Evolutionary conservation across 2,888 invertebrate genomes (phyloP).

Genomic region (Magallana nippona): DNA sequence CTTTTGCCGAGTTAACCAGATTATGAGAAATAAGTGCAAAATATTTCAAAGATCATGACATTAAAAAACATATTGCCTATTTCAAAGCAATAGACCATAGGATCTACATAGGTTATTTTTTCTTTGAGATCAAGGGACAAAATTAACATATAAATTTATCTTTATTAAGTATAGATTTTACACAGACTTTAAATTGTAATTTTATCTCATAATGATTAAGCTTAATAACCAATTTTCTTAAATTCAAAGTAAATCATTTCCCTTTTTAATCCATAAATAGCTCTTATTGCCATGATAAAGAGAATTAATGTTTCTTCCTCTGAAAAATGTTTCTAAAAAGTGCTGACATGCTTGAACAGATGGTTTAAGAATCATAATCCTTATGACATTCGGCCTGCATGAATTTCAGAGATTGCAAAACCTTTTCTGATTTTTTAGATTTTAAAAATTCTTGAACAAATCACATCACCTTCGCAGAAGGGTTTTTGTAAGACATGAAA

Average conservation of each 20-base stretch:
- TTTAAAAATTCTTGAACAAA: conserved; percentile 32
- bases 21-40: neutral
- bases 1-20: neutral
- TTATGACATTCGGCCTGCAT: neutral
- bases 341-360: conserved; percentile 11
- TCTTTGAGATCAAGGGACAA: neutral
- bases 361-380: neutral
- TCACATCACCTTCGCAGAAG: neutral
- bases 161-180: neutral
- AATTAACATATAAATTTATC: conserved; percentile 4
- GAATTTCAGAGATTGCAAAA: neutral
- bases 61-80: neutral
- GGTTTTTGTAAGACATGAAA: neutral
- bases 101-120: neutral
- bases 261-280: no score
- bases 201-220: no score
- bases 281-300: no score
- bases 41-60: neutral
- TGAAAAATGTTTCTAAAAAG: no score
- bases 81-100: neutral
- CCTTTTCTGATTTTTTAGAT: neutral
- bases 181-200: no score
- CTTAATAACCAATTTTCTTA: no score
- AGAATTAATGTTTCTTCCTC: no score
- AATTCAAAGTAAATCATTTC: no score